Evolutionary conservation across 2,113 vertebrate species (phyloP).

Genomic region (human (Homo sapiens)): DNA sequence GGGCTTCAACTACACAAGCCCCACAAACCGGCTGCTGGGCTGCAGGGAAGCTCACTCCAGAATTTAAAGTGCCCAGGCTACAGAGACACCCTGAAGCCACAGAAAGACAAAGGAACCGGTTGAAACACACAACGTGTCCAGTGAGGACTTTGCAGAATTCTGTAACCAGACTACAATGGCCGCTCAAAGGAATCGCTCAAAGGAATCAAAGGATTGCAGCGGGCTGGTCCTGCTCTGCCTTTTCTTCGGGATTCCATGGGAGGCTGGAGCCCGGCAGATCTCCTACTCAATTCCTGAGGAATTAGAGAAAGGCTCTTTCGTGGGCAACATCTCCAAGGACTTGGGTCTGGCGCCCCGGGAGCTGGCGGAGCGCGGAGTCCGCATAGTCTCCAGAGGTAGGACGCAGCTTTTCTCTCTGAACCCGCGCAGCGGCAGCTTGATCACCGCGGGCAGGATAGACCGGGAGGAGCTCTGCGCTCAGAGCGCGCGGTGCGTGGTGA

Average conservation of each 20-base stretch:
- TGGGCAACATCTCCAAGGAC: conserved; percentile 84
- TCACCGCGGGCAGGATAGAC: conserved; percentile 82
- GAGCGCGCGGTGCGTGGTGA: conserved; percentile 80
- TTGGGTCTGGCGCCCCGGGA: conserved; percentile 81
- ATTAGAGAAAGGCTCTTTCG: conserved; percentile 82
- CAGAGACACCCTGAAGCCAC: not conserved
- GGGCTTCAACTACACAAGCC: conserved; percentile 39
- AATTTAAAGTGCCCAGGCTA: conserved; percentile 5
- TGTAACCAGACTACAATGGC: conserved; percentile 61
- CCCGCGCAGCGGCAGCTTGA: conserved; percentile 77
- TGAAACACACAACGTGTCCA: not conserved
- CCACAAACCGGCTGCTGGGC: not conserved
- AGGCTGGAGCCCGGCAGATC: conserved; percentile 67
- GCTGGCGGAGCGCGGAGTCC: conserved; percentile 77
- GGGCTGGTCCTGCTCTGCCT: conserved; percentile 60
- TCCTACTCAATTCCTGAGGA: conserved; percentile 85
- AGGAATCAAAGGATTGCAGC: not conserved
- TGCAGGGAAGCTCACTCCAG: conserved; percentile 26
- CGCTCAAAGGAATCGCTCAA: conserved; percentile 12
- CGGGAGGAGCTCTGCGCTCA: conserved; percentile 84
- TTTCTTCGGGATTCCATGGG: conserved; percentile 40
- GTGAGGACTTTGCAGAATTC: not conserved
- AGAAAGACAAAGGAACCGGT: conserved; percentile 4
- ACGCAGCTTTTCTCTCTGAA: conserved; percentile 81
- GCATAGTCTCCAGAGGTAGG: conserved; percentile 82